phyloP scores from a whole-genome alignment of 2,113 vertebrate genomes.

The Caretta caretta region DNA sequence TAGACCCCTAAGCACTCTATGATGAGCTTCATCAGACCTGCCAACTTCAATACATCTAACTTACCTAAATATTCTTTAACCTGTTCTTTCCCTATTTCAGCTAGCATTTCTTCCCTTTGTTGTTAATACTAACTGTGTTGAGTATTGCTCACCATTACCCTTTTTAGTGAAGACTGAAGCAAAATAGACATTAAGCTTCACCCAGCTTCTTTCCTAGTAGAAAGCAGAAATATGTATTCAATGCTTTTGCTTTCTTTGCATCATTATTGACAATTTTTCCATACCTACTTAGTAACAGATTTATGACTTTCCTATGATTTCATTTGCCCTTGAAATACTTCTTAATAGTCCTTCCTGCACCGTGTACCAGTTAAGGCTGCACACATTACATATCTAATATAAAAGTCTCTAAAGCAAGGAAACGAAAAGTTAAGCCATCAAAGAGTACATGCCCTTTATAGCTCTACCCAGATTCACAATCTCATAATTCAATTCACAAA shows the following conservation, averaged over 20 bases:
- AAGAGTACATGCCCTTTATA: background rate
- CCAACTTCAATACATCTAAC: too few species aligned
- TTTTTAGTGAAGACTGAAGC: too few species aligned
- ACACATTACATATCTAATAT: background rate
- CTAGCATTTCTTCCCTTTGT: too few species aligned
- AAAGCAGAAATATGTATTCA: constrained; percentile 12
- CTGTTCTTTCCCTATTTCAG: too few species aligned
- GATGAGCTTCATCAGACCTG: too few species aligned
- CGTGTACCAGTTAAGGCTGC: background rate
- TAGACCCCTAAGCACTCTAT: too few species aligned
- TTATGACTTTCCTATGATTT: background rate
- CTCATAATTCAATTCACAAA: background rate
- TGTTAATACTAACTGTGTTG: too few species aligned
- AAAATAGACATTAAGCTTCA: background rate
- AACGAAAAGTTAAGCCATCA: background rate
- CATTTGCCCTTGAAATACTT: background rate
- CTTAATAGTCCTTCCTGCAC: background rate
- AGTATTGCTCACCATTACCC: too few species aligned
- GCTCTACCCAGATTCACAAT: background rate
- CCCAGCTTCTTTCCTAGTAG: constrained; percentile 13
- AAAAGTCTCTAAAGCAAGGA: background rate
- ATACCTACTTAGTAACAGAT: constrained; percentile 6
- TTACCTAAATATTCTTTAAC: too few species aligned
- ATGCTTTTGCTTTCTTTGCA: constrained; percentile 13
- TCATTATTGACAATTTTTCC: constrained; percentile 11